Evolutionary conservation across 2,797 vertebrate genomes (phyloP).

Genomic region (Falco biarmicus): DNA sequence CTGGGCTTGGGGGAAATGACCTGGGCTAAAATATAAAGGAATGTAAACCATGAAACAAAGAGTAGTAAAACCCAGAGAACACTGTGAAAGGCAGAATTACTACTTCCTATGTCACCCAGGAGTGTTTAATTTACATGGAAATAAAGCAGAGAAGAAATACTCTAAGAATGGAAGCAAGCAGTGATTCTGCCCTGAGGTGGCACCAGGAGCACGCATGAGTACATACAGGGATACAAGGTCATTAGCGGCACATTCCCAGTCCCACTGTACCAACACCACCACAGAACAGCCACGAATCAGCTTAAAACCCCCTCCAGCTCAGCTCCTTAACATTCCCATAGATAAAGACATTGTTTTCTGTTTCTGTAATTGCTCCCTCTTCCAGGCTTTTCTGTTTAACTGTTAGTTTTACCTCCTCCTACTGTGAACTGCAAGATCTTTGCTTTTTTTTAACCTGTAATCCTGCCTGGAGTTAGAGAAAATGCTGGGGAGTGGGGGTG

Average conservation of each 20-base stretch:
- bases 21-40: background rate
- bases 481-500: background rate
- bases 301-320: background rate
- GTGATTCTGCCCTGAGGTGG: background rate
- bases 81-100: background rate
- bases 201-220: background rate
- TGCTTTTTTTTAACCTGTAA: background rate
- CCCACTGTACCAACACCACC: background rate
- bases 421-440: background rate
- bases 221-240: background rate
- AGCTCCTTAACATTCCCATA: background rate
- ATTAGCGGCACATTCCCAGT: background rate
- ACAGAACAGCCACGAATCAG: background rate
- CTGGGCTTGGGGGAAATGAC: background rate
- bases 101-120: background rate
- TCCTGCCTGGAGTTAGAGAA: background rate
- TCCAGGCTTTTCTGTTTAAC: slow-evolving; percentile 6
- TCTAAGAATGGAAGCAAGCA: background rate
- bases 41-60: background rate
- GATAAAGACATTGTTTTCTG: background rate
- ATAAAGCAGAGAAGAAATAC: background rate
- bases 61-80: background rate
- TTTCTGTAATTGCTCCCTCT: background rate
- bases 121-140: background rate
- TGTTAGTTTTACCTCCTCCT: slow-evolving; percentile 12